Conservation (phyloP, 1,140 invertebrate species). For the Phthorimaea operculella region DNA sequence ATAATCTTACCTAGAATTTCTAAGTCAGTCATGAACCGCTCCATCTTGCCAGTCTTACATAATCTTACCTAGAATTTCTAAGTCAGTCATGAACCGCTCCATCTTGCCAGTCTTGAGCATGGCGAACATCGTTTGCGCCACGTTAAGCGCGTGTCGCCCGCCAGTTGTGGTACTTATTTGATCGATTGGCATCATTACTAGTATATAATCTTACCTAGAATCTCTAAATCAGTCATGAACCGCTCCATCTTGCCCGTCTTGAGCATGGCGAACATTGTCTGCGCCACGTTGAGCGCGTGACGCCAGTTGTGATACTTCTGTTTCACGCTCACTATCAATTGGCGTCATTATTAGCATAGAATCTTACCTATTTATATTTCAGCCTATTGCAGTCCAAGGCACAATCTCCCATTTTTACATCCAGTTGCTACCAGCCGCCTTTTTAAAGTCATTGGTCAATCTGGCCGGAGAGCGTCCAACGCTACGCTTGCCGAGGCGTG, state of each 20-base stretch:
- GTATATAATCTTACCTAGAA: no score
- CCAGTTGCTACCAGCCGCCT: no score
- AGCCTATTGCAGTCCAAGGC: no score
- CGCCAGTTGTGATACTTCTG: slow-evolving; percentile 99
- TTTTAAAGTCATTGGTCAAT: no score
- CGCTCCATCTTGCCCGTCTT: slow-evolving; percentile 92
- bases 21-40: slow-evolving; percentile 89
- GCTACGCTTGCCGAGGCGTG: no score
- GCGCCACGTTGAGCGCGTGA: slow-evolving; percentile 95
- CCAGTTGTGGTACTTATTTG: slow-evolving; percentile 99
- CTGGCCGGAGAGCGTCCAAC: no score
- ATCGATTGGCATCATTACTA: slow-evolving; percentile 94
- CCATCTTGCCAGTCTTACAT: slow-evolving; percentile 93
- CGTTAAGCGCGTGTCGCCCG: slow-evolving; percentile 96
- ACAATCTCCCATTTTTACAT: no score
- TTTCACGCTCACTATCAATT: slow-evolving; percentile 95
- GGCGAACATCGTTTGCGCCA: slow-evolving; percentile 97
- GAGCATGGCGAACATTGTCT: slow-evolving; percentile 98
- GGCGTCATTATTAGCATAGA: no score
- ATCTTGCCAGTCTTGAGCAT: slow-evolving; percentile 95
- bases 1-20: no score
- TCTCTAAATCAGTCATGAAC: slow-evolving; percentile 92
- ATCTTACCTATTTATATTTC: no score
- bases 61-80: slow-evolving; percentile 83
- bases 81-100: slow-evolving; percentile 89